Evolutionary conservation across 2,113 vertebrate genomes (phyloP).

Genomic region (Quiscalus mexicanus): DNA sequence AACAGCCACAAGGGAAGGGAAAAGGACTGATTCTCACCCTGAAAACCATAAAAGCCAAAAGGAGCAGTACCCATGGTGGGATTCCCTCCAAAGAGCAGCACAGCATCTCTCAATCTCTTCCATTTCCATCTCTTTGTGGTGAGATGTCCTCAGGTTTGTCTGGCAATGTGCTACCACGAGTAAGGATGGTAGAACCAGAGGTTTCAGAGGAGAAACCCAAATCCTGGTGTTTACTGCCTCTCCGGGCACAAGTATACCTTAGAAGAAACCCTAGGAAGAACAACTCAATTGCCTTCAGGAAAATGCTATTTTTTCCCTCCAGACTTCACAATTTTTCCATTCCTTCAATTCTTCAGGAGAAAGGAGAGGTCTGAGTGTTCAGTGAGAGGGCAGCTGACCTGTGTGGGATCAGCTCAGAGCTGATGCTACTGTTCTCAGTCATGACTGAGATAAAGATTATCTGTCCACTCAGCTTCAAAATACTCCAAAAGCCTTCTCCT

Average conservation of each 20-base stretch:
- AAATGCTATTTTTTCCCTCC: not conserved
- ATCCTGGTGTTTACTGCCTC: not conserved
- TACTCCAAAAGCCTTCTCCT: not conserved
- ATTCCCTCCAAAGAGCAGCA: not conserved
- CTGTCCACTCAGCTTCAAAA: not conserved
- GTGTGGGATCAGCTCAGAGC: not conserved
- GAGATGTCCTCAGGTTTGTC: not conserved
- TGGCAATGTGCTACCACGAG: accelerated
- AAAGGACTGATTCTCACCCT: not conserved
- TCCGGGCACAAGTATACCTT: not conserved
- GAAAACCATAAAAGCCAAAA: not conserved
- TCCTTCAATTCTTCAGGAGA: not conserved
- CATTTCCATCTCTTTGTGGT: not conserved
- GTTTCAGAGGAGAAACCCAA: not conserved
- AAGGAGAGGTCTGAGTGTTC: not conserved
- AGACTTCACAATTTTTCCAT: not conserved
- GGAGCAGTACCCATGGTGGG: accelerated
- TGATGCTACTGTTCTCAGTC: not conserved
- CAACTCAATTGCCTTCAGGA: not conserved
- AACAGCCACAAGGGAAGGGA: not conserved
- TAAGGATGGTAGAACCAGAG: not conserved
- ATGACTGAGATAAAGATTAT: not conserved
- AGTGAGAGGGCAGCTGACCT: not conserved
- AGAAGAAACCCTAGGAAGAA: not conserved
- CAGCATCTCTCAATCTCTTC: not conserved